Conservation (phyloP, 64 coral and sea anemone genomes). For the Astreopora myriophthalma region DNA sequence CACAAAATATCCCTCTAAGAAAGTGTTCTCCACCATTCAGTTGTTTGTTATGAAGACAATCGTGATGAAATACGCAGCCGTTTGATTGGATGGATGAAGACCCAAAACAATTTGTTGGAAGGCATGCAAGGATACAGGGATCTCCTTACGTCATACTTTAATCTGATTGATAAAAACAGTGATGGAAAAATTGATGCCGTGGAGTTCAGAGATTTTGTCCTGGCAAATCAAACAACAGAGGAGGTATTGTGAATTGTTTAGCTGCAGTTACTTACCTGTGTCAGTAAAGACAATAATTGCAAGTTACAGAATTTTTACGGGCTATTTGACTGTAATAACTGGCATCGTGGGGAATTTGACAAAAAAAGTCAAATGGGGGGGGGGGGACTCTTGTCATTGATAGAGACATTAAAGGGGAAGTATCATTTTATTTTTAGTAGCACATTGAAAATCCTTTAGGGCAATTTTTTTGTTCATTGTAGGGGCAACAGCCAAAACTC, state of each 20-base stretch:
- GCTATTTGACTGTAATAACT: too few relatives aligned
- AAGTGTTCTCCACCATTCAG: not conserved
- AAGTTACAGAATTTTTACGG: too few relatives aligned
- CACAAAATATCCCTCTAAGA: not conserved
- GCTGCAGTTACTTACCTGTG: too few relatives aligned
- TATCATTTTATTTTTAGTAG: too few relatives aligned
- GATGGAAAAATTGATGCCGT: conserved; percentile 36
- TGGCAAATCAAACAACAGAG: conserved; percentile 24
- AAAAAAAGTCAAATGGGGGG: too few relatives aligned
- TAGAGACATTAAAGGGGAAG: too few relatives aligned
- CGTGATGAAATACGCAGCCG: conserved; percentile 47
- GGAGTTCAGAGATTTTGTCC: conserved; percentile 48
- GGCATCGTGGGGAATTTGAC: too few relatives aligned
- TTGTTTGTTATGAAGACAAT: conserved; percentile 61
- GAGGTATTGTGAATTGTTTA: not conserved
- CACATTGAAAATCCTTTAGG: too few relatives aligned
- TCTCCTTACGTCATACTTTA: conserved; percentile 38
- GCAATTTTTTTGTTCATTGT: too few relatives aligned
- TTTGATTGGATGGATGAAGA: conserved; percentile 56
- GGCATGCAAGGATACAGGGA: not conserved
- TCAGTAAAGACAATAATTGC: too few relatives aligned
- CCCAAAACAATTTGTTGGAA: not conserved
- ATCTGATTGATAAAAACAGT: conserved; percentile 39
- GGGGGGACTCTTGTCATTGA: too few relatives aligned
- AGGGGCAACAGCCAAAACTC: too few relatives aligned